These are phyloP conservation scores for Pachydiplax longipennis DNA, from an alignment of 2,888 invertebrate genomes.

Conservation along the genomic window DNA sequence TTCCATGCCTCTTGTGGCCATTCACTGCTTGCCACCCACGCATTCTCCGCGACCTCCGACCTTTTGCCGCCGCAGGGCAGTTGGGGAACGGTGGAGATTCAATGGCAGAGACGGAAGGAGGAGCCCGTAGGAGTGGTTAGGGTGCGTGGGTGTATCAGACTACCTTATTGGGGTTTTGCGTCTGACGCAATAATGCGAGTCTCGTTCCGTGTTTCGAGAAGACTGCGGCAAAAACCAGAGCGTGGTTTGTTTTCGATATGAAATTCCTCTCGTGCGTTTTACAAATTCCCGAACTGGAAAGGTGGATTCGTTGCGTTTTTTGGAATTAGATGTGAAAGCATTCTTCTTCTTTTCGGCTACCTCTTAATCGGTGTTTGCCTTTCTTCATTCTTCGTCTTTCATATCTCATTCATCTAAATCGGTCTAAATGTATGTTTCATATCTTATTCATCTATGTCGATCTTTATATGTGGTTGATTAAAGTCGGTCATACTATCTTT, in stretches of 20 bases:
- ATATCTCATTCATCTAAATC: no score
- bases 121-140: neutral
- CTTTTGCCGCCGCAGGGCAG: neutral
- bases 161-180: neutral
- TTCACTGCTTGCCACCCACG: neutral
- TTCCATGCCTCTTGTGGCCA: neutral
- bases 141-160: neutral
- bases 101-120: neutral
- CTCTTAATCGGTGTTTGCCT: neutral
- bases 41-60: constrained; percentile 5
- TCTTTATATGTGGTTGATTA: no score
- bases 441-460: no score
- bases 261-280: neutral
- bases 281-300: neutral
- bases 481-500: no score
- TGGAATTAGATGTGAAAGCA: neutral
- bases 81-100: neutral
- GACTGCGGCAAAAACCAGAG: neutral
- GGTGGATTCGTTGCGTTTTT: neutral
- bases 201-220: neutral
- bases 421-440: no score
- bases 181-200: neutral
- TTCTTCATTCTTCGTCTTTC: no score
- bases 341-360: neutral
- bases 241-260: no score